phyloP scores from a whole-genome alignment of 2,113 vertebrate species.

The Chinchilla lanigera region DNA sequence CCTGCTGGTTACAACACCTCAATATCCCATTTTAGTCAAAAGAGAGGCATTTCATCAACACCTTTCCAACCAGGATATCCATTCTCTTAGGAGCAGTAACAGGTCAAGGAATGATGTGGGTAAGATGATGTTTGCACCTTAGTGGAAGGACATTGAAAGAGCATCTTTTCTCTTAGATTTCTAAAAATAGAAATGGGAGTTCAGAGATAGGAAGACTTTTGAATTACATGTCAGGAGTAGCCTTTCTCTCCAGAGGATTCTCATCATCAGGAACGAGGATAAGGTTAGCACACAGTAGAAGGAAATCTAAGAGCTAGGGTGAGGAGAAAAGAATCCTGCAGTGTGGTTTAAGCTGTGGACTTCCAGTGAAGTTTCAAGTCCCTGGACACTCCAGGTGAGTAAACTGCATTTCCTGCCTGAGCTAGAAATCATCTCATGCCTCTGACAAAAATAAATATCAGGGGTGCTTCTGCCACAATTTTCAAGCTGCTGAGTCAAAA shows the following conservation, averaged over 20 bases:
- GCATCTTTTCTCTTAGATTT: background rate
- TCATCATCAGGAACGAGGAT: background rate
- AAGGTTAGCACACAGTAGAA: background rate
- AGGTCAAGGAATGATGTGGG: background rate
- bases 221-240: background rate
- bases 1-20: background rate
- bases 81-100: background rate
- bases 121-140: background rate
- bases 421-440: conserved; percentile 14
- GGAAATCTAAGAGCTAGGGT: background rate
- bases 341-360: background rate
- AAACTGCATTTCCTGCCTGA: conserved; percentile 24
- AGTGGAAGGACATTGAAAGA: background rate
- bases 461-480: background rate
- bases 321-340: background rate
- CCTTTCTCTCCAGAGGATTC: background rate
- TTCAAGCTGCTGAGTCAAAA: conserved; percentile 46
- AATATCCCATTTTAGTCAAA: background rate
- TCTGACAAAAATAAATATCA: conserved; percentile 29
- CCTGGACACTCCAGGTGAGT: background rate
- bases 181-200: background rate
- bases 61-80: background rate
- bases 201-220: background rate
- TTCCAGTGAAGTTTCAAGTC: background rate
- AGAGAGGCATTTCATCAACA: background rate